Conservation (phyloP, 2,888 invertebrate species). For the Drosophila imparisetae region DNA sequence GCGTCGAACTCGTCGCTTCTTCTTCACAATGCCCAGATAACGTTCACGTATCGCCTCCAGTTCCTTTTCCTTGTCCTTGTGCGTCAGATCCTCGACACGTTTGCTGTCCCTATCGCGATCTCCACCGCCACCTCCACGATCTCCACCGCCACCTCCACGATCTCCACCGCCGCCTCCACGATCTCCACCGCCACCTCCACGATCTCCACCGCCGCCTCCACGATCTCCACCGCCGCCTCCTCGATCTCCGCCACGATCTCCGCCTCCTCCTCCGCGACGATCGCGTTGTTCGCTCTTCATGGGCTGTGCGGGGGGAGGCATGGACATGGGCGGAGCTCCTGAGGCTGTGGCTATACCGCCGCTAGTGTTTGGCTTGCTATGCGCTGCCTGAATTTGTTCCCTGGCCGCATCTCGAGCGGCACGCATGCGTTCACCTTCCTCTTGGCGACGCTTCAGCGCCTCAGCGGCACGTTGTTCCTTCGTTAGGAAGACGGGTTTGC, state of each 20-base stretch:
- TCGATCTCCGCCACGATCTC: conserved; percentile 17
- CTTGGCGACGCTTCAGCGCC: conserved; percentile 94
- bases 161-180: conserved; percentile 42
- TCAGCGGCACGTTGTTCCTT: conserved; percentile 97
- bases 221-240: conserved; percentile 10
- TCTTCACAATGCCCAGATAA: conserved; percentile 96
- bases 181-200: conserved; percentile 72
- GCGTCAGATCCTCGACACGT: conserved; percentile 83
- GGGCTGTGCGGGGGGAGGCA: conserved; percentile 40
- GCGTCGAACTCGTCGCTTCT: conserved; percentile 95
- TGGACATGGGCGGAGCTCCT: conserved; percentile 39
- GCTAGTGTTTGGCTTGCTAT: conserved; percentile 30
- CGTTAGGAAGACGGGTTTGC: conserved; percentile 98
- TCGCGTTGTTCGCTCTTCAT: conserved; percentile 81
- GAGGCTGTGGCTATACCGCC: conserved; percentile 68
- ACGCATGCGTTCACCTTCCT: conserved; percentile 93
- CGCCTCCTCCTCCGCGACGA: conserved; percentile 58
- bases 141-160: conserved; percentile 77
- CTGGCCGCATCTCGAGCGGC: conserved; percentile 86
- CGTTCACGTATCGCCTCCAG: conserved; percentile 97
- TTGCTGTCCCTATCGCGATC: conserved; percentile 85
- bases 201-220: conserved; percentile 8
- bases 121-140: conserved; percentile 31
- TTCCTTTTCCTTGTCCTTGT: conserved; percentile 96
- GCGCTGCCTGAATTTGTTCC: conserved; percentile 55